Evolutionary conservation across 2,113 vertebrate genomes (phyloP).

Genomic region (Thomomys bottae): DNA sequence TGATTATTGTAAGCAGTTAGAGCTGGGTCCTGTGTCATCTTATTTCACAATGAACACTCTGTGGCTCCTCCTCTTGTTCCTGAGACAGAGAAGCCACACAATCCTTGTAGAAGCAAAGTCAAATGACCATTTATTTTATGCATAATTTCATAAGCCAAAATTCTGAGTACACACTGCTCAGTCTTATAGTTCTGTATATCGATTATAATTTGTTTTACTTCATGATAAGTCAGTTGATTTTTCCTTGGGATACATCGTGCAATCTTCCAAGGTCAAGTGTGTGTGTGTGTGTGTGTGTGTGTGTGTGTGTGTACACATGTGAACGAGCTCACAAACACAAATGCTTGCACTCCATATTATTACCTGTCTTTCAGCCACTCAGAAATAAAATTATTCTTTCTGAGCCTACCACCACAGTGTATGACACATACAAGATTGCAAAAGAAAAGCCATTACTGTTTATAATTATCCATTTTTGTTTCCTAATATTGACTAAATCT

Average conservation of each 20-base stretch:
- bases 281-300: neutral
- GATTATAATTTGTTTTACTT: slow-evolving; percentile 71
- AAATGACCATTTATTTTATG: slow-evolving; percentile 74
- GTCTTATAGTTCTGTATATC: slow-evolving; percentile 13
- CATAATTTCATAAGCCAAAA: slow-evolving; percentile 72
- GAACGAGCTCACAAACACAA: too few species aligned
- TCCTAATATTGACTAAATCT: neutral
- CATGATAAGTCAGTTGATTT: fast-evolving
- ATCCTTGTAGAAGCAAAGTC: slow-evolving; percentile 65
- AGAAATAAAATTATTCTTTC: slow-evolving; percentile 60
- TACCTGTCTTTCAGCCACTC: neutral
- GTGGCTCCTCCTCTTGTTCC: neutral
- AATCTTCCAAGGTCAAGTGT: slow-evolving; percentile 4
- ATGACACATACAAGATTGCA: neutral
- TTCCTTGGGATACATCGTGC: slow-evolving; percentile 31
- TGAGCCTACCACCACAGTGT: neutral
- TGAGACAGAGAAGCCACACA: slow-evolving; percentile 68
- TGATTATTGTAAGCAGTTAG: slow-evolving; percentile 31
- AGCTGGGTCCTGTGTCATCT: slow-evolving; percentile 63
- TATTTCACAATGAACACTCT: slow-evolving; percentile 60
- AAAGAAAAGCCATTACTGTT: neutral
- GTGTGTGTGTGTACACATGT: neutral
- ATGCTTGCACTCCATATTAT: too few species aligned
- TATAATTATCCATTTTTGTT: neutral
- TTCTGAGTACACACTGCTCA: slow-evolving; percentile 49